phyloP scores from a whole-genome alignment of 2,888 invertebrate species.

The Mechanitis messenoides region DNA sequence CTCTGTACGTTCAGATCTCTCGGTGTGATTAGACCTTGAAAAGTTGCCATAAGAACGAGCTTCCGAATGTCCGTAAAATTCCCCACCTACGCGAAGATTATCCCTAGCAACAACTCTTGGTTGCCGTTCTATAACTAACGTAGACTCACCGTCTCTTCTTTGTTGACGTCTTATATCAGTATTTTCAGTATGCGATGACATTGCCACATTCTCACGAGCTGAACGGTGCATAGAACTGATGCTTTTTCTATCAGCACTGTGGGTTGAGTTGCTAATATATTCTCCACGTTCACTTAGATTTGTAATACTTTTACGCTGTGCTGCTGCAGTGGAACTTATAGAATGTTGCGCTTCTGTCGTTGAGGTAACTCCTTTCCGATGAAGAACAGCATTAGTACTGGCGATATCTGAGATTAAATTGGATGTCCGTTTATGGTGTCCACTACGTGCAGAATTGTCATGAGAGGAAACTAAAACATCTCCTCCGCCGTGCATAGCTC shows the following conservation, averaged over 20 bases:
- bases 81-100: slow-evolving; percentile 83
- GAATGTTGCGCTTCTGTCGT: slow-evolving; percentile 85
- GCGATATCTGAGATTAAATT: slow-evolving; percentile 85
- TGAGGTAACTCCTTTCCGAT: slow-evolving; percentile 82
- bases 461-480: slow-evolving; percentile 35
- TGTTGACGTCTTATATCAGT: slow-evolving; percentile 54
- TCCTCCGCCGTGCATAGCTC: slow-evolving; percentile 66
- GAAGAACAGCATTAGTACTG: slow-evolving; percentile 85
- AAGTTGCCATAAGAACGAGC: slow-evolving; percentile 83
- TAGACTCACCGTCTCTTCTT: slow-evolving; percentile 75
- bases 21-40: slow-evolving; percentile 68
- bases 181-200: slow-evolving; percentile 72
- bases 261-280: slow-evolving; percentile 79
- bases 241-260: slow-evolving; percentile 84
- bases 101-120: slow-evolving; percentile 79
- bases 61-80: slow-evolving; percentile 84
- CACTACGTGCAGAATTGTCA: slow-evolving; percentile 53
- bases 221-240: slow-evolving; percentile 87
- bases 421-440: slow-evolving; percentile 84
- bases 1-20: slow-evolving; percentile 68
- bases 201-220: slow-evolving; percentile 71
- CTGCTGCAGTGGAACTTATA: slow-evolving; percentile 84
- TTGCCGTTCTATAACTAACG: slow-evolving; percentile 76
- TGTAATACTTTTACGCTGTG: slow-evolving; percentile 87
- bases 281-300: slow-evolving; percentile 86